These are phyloP conservation scores for Athrips mouffetella DNA, from an alignment of 2,888 invertebrate species.

Conservation along the genomic window DNA sequence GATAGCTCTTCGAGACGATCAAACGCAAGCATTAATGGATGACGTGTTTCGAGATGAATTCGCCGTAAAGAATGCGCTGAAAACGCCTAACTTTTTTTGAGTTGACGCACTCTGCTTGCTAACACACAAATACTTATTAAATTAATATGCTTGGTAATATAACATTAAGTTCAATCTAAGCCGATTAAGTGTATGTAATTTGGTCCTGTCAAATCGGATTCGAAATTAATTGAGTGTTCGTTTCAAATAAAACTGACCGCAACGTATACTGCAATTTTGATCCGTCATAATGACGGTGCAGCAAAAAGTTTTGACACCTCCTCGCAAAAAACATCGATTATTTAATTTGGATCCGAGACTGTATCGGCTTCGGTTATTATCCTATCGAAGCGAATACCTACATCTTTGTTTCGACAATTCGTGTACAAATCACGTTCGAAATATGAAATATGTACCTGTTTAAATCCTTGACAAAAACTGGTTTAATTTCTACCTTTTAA, in stretches of 20 bases:
- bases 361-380: slow-evolving; percentile 42
- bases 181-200: slow-evolving; percentile 50
- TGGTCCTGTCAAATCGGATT: slow-evolving; percentile 62
- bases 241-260: slow-evolving; percentile 47
- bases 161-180: slow-evolving; percentile 31
- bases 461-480: background rate
- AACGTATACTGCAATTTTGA: slow-evolving; percentile 55
- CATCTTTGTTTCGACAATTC: slow-evolving; percentile 49
- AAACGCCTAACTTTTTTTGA: slow-evolving; percentile 22
- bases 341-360: slow-evolving; percentile 47
- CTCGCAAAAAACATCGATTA: slow-evolving; percentile 53
- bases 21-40: slow-evolving; percentile 38
- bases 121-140: background rate
- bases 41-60: slow-evolving; percentile 24
- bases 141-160: slow-evolving; percentile 30
- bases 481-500: background rate
- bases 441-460: background rate
- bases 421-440: background rate
- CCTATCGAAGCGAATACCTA: slow-evolving; percentile 27
- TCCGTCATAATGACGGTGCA: slow-evolving; percentile 63
- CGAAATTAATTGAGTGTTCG: slow-evolving; percentile 65
- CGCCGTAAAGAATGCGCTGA: slow-evolving; percentile 17
- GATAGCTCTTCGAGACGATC: slow-evolving; percentile 28
- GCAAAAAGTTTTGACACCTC: slow-evolving; percentile 64
- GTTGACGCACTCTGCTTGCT: slow-evolving; percentile 32